These are phyloP conservation scores for Silvanus unidentatus DNA, from an alignment of 2,888 invertebrate genomes.

Conservation along the genomic window DNA sequence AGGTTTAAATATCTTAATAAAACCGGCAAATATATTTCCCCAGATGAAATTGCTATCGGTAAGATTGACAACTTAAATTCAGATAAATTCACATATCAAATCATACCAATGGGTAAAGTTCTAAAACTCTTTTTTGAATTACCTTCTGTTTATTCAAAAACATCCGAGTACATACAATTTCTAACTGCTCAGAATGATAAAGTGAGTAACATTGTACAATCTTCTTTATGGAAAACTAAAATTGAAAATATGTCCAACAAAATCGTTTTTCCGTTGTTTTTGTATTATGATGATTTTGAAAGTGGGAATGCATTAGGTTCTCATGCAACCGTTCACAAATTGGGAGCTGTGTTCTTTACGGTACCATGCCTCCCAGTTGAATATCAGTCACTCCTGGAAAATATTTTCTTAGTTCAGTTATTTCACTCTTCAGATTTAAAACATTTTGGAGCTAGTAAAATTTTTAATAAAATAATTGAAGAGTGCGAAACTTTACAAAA, in stretches of 20 bases:
- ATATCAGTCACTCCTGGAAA: constrained; percentile 18
- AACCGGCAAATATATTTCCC: no score
- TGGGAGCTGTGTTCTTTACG: not conserved
- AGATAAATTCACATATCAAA: no score
- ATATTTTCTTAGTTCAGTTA: constrained; percentile 22
- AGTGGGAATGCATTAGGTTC: constrained; percentile 21
- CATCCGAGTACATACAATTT: not conserved
- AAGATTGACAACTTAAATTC: no score
- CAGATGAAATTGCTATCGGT: no score
- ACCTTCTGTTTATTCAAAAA: not conserved
- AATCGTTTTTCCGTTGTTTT: not conserved
- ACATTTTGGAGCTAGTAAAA: constrained; percentile 15
- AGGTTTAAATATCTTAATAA: no score
- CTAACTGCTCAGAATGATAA: not conserved
- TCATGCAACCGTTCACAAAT: constrained; percentile 7
- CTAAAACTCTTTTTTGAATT: not conserved
- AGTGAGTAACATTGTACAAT: not conserved
- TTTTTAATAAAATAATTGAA: constrained; percentile 21
- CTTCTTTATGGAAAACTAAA: not conserved
- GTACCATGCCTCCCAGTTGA: constrained; percentile 17
- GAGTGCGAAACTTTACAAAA: constrained; percentile 20
- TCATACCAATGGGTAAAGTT: not conserved
- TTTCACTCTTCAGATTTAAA: constrained; percentile 19
- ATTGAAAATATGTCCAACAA: not conserved
- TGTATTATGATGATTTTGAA: constrained; percentile 26